Evolutionary conservation across 1,140 invertebrate species (phyloP).

Genomic region (Dicyema japonicum): DNA sequence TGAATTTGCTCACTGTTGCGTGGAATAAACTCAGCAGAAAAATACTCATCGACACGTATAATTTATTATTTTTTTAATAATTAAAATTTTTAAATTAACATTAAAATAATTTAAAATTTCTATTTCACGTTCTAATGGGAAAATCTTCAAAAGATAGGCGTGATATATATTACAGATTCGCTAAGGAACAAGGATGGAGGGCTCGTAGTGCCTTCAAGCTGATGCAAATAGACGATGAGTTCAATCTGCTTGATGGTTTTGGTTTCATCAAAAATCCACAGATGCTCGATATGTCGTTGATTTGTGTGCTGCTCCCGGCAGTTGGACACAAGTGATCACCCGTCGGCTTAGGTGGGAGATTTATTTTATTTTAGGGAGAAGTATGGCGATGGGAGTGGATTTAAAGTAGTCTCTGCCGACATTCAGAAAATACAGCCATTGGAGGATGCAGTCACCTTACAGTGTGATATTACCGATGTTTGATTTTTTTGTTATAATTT

Average conservation of each 20-base stretch:
- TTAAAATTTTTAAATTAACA: too few species aligned
- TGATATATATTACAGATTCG: constrained; percentile 81
- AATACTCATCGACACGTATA: too few species aligned
- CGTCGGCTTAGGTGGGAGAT: too few species aligned
- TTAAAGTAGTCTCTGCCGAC: constrained; percentile 89
- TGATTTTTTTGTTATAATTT: too few species aligned
- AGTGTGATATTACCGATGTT: constrained; percentile 87
- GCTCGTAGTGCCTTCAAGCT: constrained; percentile 89
- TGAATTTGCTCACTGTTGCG: too few species aligned
- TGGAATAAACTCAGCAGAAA: too few species aligned
- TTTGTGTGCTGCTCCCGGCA: constrained; percentile 71
- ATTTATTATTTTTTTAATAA: too few species aligned
- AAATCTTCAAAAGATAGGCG: constrained; percentile 86
- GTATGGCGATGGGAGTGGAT: too few species aligned
- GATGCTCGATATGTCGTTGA: too few species aligned
- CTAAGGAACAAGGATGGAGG: constrained; percentile 91
- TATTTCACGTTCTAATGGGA: constrained; percentile 56
- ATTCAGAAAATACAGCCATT: constrained; percentile 85
- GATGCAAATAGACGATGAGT: constrained; percentile 74
- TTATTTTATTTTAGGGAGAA: too few species aligned
- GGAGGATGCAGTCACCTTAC: constrained; percentile 59
- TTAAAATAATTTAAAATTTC: too few species aligned
- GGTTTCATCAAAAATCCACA: too few species aligned
- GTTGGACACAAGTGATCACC: constrained; percentile 98
- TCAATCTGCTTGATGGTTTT: constrained; percentile 55